Evolutionary conservation across 2,113 vertebrate species (phyloP).

Genomic region (Cyphomyrus discorhynchus): DNA sequence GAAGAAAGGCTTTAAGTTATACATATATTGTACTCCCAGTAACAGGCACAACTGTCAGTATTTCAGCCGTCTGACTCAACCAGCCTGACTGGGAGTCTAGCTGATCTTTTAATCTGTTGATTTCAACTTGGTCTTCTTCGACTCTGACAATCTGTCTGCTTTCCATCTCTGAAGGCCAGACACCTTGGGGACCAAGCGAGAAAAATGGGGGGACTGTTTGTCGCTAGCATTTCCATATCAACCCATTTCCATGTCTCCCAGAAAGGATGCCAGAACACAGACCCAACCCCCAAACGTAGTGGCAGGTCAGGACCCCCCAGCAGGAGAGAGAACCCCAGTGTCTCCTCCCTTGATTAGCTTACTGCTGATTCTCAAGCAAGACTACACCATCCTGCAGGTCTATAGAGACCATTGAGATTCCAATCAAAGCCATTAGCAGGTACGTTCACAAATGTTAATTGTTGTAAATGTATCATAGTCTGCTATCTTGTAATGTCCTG

Average conservation of each 20-base stretch:
- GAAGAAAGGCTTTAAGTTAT: not conserved
- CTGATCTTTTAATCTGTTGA: not conserved
- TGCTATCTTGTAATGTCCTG: not conserved
- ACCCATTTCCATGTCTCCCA: not conserved
- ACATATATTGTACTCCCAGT: not conserved
- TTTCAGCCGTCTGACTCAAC: not conserved
- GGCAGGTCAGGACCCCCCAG: not conserved
- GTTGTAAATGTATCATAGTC: not conserved
- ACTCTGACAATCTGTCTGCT: not conserved
- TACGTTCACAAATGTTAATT: not conserved
- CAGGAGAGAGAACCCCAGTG: not conserved
- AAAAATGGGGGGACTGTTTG: not conserved
- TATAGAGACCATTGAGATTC: not conserved
- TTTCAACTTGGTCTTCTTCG: not conserved
- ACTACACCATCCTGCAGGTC: not conserved
- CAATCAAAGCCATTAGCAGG: not conserved
- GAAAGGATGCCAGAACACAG: not conserved
- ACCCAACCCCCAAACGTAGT: not conserved
- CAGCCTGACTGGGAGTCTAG: not conserved
- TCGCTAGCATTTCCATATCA: not conserved
- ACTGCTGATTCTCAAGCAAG: not conserved
- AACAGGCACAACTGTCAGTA: not conserved
- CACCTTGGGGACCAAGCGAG: not conserved
- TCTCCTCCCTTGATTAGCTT: not conserved
- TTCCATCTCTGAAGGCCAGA: not conserved